Evolutionary conservation across 2,113 vertebrate genomes (phyloP).

Genomic region (Heterotilapia buettikoferi): DNA sequence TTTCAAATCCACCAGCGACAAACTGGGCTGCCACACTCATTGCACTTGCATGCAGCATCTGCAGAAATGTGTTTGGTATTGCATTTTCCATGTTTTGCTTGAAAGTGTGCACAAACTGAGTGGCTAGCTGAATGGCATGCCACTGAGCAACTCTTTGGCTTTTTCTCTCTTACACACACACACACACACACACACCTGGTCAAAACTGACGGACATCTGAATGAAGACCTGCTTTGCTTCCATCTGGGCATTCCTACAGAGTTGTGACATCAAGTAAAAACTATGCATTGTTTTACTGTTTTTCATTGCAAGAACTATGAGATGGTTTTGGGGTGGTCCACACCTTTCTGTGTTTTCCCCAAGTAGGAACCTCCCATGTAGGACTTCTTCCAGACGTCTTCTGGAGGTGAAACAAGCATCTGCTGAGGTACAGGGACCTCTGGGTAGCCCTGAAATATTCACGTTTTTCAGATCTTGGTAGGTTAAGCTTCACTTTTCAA

Average conservation of each 20-base stretch:
- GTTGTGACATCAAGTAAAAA: neutral
- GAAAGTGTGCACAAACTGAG: neutral
- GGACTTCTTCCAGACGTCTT: neutral
- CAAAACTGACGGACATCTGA: rapidly evolving
- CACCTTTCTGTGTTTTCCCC: too few relatives aligned
- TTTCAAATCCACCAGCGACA: neutral
- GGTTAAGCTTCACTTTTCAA: neutral
- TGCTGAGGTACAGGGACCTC: neutral
- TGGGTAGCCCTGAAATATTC: neutral
- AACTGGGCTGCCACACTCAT: rapidly evolving
- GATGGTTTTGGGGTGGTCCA: neutral
- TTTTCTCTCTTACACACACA: neutral
- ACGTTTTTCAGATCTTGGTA: rapidly evolving
- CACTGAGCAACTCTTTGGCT: neutral
- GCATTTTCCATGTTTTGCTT: rapidly evolving
- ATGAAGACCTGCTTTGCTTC: neutral
- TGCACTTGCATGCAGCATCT: neutral
- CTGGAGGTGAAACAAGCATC: neutral
- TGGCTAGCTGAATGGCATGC: rapidly evolving
- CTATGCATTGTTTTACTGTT: rapidly evolving
- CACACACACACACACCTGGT: neutral
- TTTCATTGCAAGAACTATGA: neutral
- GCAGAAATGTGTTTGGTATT: neutral
- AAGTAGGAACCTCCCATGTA: neutral
- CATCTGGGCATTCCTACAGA: neutral